These are phyloP conservation scores for Chaetodon trifasciatus DNA, from an alignment of 2,797 vertebrate species.

Conservation along the genomic window DNA sequence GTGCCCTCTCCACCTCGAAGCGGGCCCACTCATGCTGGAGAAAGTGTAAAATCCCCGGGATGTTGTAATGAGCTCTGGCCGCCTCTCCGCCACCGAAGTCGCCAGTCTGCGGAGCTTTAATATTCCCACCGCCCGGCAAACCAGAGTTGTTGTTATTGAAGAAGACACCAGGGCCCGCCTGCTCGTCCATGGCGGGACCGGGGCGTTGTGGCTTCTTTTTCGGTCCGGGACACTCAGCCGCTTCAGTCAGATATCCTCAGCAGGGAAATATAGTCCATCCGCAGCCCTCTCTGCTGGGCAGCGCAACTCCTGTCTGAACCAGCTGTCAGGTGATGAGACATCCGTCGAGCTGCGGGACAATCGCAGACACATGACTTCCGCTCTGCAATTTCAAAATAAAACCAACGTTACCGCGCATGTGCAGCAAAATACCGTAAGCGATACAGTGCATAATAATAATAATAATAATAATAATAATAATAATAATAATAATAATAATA, in stretches of 20 bases:
- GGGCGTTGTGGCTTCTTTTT: conserved; percentile 28
- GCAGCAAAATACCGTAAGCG: too few species aligned
- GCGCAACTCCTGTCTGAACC: conserved; percentile 46
- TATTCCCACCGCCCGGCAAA: conserved; percentile 76
- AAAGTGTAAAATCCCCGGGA: conserved; percentile 95
- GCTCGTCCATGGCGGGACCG: conserved; percentile 94
- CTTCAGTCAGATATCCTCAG: conserved; percentile 26
- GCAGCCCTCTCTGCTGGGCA: conserved; percentile 42
- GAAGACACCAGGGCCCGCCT: conserved; percentile 95
- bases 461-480: too few species aligned
- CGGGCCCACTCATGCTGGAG: conserved; percentile 98
- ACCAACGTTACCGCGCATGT: rapidly evolving
- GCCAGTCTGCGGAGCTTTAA: conserved; percentile 76
- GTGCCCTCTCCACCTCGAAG: conserved; percentile 93
- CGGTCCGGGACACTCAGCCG: conserved; percentile 50
- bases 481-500: not conserved
- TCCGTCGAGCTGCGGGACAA: not conserved
- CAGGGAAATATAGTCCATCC: conserved; percentile 40
- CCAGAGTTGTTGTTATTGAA: conserved; percentile 89
- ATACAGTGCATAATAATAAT: too few species aligned
- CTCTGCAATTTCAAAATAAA: conserved; percentile 48
- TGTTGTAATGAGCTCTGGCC: conserved; percentile 92
- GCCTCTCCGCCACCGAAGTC: conserved; percentile 85
- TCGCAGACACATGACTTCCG: not conserved
- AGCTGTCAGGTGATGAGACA: conserved; percentile 59